Percentiles rank a stretch among this genome's conserved stretches.
Evolutionary conservation across 2,113 vertebrate genomes (phyloP).

Genomic region (Pollimyrus isidori): DNA sequence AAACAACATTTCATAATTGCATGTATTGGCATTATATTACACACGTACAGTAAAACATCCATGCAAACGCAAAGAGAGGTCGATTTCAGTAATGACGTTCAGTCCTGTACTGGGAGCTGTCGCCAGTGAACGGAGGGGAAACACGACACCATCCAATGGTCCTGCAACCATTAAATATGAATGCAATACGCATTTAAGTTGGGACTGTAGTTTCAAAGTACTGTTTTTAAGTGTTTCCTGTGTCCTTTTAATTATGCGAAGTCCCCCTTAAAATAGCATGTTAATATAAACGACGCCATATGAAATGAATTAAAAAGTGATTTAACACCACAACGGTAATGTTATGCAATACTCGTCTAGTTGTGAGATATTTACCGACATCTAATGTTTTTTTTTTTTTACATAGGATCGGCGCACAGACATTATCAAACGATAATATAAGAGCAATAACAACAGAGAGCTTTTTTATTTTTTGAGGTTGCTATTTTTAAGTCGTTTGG

Average conservation of each 20-base stretch:
- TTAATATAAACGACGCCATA: not conserved
- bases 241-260: not conserved
- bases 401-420: not conserved
- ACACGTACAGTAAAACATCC: not conserved
- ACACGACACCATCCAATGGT: not conserved
- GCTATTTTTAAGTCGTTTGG: not conserved
- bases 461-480: not conserved
- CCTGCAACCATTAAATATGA: constrained; percentile 3
- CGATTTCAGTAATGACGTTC: constrained; percentile 8
- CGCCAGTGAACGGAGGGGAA: not conserved
- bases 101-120: not conserved
- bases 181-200: not conserved
- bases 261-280: not conserved
- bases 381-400: not conserved
- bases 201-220: not conserved
- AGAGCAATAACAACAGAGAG: not conserved
- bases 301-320: not conserved
- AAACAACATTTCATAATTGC: not conserved
- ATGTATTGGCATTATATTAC: not conserved
- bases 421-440: not conserved
- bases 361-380: not conserved
- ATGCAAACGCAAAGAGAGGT: not conserved
- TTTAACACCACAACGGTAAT: not conserved
- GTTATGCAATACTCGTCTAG: not conserved
- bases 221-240: not conserved